Conservation (phyloP, 2,113 vertebrate genomes). For the Tragelaphus buxtoni region DNA sequence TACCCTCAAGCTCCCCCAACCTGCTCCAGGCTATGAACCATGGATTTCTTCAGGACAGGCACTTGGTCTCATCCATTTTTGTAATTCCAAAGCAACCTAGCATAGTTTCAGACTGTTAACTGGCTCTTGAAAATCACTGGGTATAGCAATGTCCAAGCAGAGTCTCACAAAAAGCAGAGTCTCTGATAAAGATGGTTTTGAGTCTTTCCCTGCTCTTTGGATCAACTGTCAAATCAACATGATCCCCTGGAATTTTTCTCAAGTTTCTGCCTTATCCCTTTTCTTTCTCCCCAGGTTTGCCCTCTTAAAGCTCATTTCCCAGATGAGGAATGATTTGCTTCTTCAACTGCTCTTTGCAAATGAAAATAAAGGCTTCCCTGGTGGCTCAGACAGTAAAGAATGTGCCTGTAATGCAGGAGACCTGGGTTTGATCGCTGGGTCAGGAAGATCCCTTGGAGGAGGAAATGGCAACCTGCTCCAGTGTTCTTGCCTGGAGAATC, state of each 20-base stretch:
- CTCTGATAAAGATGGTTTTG: not conserved
- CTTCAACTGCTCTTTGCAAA: not conserved
- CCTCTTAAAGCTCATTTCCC: not conserved
- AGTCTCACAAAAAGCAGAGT: not conserved
- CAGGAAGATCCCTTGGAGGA: not conserved
- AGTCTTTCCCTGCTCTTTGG: not conserved
- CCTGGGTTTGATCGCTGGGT: not conserved
- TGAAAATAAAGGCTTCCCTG: not conserved
- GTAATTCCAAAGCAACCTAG: too few species aligned
- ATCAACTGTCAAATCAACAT: not conserved
- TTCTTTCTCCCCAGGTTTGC: not conserved
- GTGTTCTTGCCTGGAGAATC: not conserved
- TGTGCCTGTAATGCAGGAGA: not conserved
- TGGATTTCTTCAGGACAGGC: not conserved
- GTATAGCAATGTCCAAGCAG: fast-evolving
- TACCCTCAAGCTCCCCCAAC: not conserved
- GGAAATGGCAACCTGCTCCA: not conserved
- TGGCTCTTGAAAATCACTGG: not conserved
- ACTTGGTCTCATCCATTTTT: not conserved
- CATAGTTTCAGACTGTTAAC: not conserved
- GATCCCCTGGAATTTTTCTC: not conserved
- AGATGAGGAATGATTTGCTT: not conserved
- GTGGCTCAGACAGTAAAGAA: not conserved
- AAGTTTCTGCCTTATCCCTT: not conserved
- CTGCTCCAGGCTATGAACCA: not conserved